Evolutionary conservation across 2,113 vertebrate genomes (phyloP), one percentile per base, ranked within the genome.

Genomic region (Leptobrachium ailaonicum): DNA sequence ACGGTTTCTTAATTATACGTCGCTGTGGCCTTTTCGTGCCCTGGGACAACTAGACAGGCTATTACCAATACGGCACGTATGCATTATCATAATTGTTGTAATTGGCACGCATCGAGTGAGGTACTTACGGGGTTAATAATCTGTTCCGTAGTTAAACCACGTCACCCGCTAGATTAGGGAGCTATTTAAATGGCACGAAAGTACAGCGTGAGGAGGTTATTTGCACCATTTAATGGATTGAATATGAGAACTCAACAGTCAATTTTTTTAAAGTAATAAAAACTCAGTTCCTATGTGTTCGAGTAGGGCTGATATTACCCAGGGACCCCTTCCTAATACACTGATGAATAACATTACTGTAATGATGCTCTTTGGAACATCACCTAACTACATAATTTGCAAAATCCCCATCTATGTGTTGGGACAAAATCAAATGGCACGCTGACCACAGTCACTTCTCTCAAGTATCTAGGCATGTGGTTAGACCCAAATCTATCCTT

Each of bases 1-100:
- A 60, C 41, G 5, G 10, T 41, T 86, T 91, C 88, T 86, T 91
- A 93, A 94, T 94, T 94, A 92, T 91, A 94, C 92, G 92, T 92
- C 89, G 92, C 83, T 89, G 89, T 88, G 91, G 88, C 90, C 87
- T 90, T 89, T 89, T 88, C 87, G 84, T 87, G 89, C 88, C 50
- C 82, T 83, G 87, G 70, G 85, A 84, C 83, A 83, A 0, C 84
- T 82, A 77, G 82, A 68, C 60, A 86, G 85, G 87, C 70, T 14
- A 67, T 58, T 77, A 43, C 87, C 87, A 84, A 86, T 63, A 82
- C 0, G 68, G 87, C 40, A 81, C 9, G 73, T 44, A 54, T 32
- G 53, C n/a, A 73, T 73, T 54, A 73, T 12, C 40, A 71, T 43
- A 73, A 79, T 79, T 2, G 80, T 68, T 83, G 75, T 67, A 69